Evolutionary conservation across 1,140 invertebrate genomes (phyloP).

Genomic region (Cherax destructor): DNA sequence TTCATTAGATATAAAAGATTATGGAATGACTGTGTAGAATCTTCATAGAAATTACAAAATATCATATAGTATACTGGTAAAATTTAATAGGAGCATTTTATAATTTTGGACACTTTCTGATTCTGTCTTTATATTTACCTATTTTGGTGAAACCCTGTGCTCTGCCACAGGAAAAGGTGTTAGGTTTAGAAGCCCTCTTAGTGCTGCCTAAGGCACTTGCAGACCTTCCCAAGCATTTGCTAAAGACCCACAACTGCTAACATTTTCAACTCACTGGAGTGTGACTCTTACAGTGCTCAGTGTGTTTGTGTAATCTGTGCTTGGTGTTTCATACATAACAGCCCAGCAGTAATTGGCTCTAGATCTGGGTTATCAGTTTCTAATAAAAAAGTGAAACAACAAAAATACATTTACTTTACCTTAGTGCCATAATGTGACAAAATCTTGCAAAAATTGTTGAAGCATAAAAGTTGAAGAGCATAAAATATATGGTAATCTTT

Average conservation of each 20-base stretch:
- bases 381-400: too few species aligned
- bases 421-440: not conserved
- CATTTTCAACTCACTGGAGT: not conserved
- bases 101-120: too few species aligned
- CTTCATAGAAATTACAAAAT: too few species aligned
- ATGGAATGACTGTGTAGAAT: too few species aligned
- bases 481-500: not conserved
- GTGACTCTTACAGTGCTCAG: not conserved
- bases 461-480: too few species aligned
- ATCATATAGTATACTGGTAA: too few species aligned
- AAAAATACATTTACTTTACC: too few species aligned
- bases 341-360: not conserved
- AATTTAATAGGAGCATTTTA: too few species aligned
- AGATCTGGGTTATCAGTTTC: too few species aligned
- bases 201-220: not conserved
- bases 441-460: not conserved
- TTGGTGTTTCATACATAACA: not conserved
- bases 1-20: too few species aligned
- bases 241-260: not conserved
- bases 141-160: too few species aligned
- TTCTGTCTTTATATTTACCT: too few species aligned
- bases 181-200: not conserved
- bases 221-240: not conserved
- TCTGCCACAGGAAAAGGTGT: not conserved
- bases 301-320: not conserved